Percentiles rank a stretch among this genome's conserved stretches.
These are phyloP conservation scores for Brachionus angularis DNA, from an alignment of 1,140 invertebrate genomes.

Conservation along the genomic window DNA sequence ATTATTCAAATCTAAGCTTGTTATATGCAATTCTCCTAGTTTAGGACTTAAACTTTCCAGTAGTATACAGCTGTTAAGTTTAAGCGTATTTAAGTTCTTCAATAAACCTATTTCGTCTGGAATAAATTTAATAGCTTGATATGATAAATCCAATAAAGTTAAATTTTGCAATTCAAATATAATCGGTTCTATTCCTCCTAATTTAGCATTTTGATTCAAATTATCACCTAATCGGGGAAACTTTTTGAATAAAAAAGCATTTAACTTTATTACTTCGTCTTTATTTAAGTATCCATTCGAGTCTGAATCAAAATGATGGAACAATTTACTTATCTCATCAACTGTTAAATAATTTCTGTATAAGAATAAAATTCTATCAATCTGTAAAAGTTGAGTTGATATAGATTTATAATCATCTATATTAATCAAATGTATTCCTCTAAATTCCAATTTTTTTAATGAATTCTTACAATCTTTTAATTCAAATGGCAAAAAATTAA, in stretches of 20 bases:
- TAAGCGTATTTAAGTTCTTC: background rate
- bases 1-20: slow-evolving; percentile 47
- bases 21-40: slow-evolving; percentile 46
- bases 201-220: background rate
- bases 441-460: slow-evolving; percentile 2
- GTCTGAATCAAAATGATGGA: background rate
- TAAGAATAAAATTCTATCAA: background rate
- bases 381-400: background rate
- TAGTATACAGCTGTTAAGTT: slow-evolving; percentile 11
- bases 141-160: slow-evolving; percentile 43
- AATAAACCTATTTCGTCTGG: slow-evolving; percentile 41
- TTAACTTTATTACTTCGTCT: slow-evolving; percentile 17
- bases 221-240: background rate
- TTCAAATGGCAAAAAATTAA: slow-evolving; percentile 4
- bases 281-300: background rate
- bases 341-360: background rate
- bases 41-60: slow-evolving; percentile 47
- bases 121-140: slow-evolving; percentile 47
- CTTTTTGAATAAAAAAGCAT: slow-evolving; percentile 39
- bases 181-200: background rate
- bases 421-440: slow-evolving; percentile 12
- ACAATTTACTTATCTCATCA: background rate
- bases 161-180: slow-evolving; percentile 37
- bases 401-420: background rate
- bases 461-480: background rate